Conservation (phyloP, 2,797 vertebrate genomes). For the Acropternis orthonyx region DNA sequence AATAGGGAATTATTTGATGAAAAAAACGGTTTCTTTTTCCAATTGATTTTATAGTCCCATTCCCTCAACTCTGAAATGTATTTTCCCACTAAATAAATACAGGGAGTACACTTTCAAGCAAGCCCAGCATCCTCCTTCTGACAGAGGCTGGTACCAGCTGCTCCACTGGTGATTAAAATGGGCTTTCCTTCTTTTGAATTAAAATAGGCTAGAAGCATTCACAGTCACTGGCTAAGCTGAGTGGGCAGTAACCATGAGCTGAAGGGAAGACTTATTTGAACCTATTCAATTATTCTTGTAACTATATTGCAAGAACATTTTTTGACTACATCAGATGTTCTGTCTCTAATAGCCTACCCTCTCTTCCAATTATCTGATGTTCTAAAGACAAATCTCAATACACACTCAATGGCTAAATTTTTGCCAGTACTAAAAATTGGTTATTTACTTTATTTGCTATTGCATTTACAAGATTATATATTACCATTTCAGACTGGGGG, state of each 20-base stretch:
- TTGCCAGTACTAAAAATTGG: conserved; percentile 11
- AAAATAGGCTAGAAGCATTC: not conserved
- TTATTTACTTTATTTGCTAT: conserved; percentile 23
- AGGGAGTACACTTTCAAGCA: not conserved
- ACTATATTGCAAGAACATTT: not conserved
- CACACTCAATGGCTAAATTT: not conserved
- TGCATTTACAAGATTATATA: conserved; percentile 51
- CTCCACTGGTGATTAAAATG: conserved; percentile 3
- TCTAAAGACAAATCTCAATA: conserved; percentile 53
- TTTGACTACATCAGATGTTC: conserved; percentile 8
- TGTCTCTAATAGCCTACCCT: conserved; percentile 15
- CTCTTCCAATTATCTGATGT: conserved; percentile 34
- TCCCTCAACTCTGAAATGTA: not conserved
- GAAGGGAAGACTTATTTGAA: not conserved
- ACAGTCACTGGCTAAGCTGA: not conserved
- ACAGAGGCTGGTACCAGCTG: not conserved
- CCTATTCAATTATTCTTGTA: conserved; percentile 22
- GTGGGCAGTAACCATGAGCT: not conserved
- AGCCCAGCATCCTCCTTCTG: not conserved
- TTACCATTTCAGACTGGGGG: conserved; percentile 23
- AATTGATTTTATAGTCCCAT: not conserved
- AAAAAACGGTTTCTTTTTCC: not conserved
- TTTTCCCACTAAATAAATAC: not conserved
- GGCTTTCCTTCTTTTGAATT: conserved; percentile 4
- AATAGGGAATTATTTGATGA: not conserved